phyloP scores from a whole-genome alignment of 1,140 invertebrate species.

The Diachasmimorpha longicaudata region DNA sequence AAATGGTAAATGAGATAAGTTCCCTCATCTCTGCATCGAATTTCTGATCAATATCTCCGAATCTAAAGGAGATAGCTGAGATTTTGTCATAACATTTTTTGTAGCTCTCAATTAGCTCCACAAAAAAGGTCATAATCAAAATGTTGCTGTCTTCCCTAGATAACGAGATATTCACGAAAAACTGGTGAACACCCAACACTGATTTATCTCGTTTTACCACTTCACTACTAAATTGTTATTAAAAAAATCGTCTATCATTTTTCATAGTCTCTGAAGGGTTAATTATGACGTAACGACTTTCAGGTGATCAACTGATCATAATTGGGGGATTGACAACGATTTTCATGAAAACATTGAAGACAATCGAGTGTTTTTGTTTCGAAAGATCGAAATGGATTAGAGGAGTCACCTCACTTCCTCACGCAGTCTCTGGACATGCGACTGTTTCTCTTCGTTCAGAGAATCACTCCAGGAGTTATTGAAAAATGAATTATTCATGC shows the following conservation, averaged over 20 bases:
- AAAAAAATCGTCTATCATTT: too few species aligned
- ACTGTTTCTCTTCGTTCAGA: constrained; percentile 66
- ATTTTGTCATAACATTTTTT: too few species aligned
- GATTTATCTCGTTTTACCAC: too few species aligned
- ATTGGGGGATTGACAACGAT: constrained; percentile 69
- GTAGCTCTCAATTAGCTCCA: too few species aligned
- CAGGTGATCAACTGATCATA: constrained; percentile 64
- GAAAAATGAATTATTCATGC: neutral
- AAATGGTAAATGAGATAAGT: too few species aligned
- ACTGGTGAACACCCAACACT: too few species aligned
- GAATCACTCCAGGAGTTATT: constrained; percentile 18
- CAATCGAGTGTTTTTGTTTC: constrained; percentile 68
- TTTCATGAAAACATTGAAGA: constrained; percentile 67
- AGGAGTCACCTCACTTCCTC: constrained; percentile 61
- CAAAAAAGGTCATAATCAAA: too few species aligned
- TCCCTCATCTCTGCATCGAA: too few species aligned
- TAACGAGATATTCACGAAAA: neutral
- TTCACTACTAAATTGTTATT: too few species aligned
- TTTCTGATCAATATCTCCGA: too few species aligned
- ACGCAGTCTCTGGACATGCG: constrained; percentile 66
- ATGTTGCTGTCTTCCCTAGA: neutral
- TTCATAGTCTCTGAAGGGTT: too few species aligned
- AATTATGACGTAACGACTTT: neutral
- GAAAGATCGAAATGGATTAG: constrained; percentile 66
- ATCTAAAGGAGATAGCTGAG: too few species aligned